A percentile compares a stretch with the other conserved stretches of the same genome.
Conservation (phyloP, 2,888 invertebrate genomes). For the Brachynemurus nebulosus region DNA sequence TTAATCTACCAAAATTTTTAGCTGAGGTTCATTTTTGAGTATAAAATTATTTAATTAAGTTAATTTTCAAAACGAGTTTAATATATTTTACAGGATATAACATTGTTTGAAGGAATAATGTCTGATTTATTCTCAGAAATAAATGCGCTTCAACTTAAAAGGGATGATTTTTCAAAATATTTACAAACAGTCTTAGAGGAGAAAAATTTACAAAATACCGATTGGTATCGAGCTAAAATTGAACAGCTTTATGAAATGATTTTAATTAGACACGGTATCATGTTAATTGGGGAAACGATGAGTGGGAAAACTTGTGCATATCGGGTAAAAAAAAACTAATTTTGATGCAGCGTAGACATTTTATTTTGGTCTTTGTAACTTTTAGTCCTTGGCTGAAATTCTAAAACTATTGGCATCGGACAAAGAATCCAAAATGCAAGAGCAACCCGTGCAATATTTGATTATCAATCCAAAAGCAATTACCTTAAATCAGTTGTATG, state of each 20-base stretch:
- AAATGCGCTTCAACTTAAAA: constrained; percentile 56
- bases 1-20: constrained; percentile 89
- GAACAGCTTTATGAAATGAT: constrained; percentile 89
- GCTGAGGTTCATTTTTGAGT: constrained; percentile 40
- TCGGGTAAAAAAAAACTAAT: constrained; percentile 37
- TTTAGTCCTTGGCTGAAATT: constrained; percentile 54
- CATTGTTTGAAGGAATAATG: constrained; percentile 81
- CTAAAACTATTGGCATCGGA: constrained; percentile 47
- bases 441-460: constrained; percentile 32
- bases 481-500: constrained; percentile 86
- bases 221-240: constrained; percentile 82
- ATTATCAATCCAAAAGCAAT: constrained; percentile 92
- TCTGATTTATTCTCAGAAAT: constrained; percentile 82
- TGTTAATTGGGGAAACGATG: constrained; percentile 85
- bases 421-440: constrained; percentile 25
- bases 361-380: background rate
- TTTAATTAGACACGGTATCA: constrained; percentile 83
- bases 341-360: constrained; percentile 4
- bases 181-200: constrained; percentile 47
- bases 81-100: constrained; percentile 52
- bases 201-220: constrained; percentile 69
- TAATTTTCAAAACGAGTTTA: no score
- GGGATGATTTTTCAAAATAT: constrained; percentile 59
- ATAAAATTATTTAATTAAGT: constrained; percentile 4
- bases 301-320: constrained; percentile 88